phyloP scores from a whole-genome alignment of 1,140 invertebrate species.

The Lerema accius region DNA sequence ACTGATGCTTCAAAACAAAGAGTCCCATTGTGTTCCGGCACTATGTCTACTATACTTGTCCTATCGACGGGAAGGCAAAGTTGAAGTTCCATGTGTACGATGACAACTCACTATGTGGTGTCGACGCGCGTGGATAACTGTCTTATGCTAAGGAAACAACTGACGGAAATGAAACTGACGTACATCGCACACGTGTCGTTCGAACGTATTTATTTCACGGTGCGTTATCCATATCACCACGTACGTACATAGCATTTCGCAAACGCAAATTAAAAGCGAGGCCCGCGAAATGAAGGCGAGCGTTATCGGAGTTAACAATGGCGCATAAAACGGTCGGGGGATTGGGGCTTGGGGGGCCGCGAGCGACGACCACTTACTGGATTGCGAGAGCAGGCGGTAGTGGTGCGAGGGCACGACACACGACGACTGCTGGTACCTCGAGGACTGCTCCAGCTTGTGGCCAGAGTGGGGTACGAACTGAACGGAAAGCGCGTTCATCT shows the following conservation, averaged over 20 bases:
- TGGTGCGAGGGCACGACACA: conserved; percentile 65
- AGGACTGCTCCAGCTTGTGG: conserved; percentile 60
- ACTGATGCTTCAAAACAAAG: conserved; percentile 17
- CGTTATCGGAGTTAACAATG: conserved; percentile 46
- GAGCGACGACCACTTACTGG: conserved; percentile 76
- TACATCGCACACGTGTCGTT: conserved; percentile 25
- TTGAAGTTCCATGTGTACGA: conserved; percentile 21
- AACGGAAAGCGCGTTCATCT: conserved; percentile 9
- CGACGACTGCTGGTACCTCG: conserved; percentile 56
- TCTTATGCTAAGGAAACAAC: conserved; percentile 60
- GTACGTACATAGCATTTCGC: conserved; percentile 36
- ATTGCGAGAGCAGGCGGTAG: conserved; percentile 63
- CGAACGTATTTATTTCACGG: conserved; percentile 33
- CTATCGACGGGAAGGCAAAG: background rate
- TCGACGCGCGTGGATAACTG: conserved; percentile 78
- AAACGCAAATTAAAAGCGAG: conserved; percentile 30
- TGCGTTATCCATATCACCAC: conserved; percentile 38
- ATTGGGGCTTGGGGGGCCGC: too few relatives aligned
- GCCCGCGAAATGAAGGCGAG: conserved; percentile 10
- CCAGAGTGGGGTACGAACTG: conserved; percentile 27
- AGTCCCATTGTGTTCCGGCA: conserved; percentile 6
- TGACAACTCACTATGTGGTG: conserved; percentile 74
- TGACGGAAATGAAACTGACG: conserved; percentile 24
- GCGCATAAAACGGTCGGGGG: conserved; percentile 37
- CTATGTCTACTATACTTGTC: conserved; percentile 21